Percentiles rank a stretch among this genome's conserved stretches.
phyloP scores from a whole-genome alignment of 1,140 invertebrate genomes.

The Mya arenaria region DNA sequence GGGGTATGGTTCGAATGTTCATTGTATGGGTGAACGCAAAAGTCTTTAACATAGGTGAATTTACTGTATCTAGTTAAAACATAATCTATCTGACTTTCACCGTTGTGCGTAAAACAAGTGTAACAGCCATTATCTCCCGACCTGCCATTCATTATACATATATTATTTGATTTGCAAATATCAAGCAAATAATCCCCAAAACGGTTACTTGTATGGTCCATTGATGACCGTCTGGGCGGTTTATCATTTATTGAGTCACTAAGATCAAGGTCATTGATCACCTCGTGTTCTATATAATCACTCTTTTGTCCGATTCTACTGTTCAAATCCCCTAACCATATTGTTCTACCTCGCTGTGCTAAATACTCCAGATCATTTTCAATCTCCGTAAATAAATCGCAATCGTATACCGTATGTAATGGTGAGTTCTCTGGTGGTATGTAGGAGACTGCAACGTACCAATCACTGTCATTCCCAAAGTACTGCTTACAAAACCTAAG shows the following conservation, averaged over 20 bases:
- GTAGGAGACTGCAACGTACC: background rate
- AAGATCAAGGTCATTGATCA: background rate
- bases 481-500: background rate
- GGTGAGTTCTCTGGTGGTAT: background rate
- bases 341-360: background rate
- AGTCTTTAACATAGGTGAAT: background rate
- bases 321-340: background rate
- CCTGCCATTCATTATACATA: background rate
- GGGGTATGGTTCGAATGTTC: background rate
- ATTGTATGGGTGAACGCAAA: background rate
- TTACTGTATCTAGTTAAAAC: background rate
- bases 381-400: background rate
- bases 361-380: background rate
- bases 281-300: background rate
- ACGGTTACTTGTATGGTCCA: background rate
- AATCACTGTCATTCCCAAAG: background rate
- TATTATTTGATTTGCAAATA: slow-evolving; percentile 11
- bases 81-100: slow-evolving; percentile 6
- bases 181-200: background rate
- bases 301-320: background rate
- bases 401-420: background rate
- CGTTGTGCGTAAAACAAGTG: background rate
- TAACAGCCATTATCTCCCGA: background rate
- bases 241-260: background rate
- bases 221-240: background rate